Base-by-base conservation (phyloP, 2,113 vertebrate species). In the Boulengerochromis microlepis region DNA sequence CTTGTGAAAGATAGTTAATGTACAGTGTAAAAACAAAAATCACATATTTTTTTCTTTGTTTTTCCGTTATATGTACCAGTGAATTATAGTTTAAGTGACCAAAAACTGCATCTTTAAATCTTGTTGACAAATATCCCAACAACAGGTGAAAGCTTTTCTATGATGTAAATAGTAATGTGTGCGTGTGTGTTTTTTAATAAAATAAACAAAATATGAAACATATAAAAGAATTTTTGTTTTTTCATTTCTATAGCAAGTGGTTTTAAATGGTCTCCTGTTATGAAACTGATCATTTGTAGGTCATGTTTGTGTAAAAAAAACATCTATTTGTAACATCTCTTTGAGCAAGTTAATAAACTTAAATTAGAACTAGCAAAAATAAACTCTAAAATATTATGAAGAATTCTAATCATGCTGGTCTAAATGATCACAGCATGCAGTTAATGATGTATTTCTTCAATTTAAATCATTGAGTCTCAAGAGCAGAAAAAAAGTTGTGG, bases 61-160 rank as follows among this genome's bases (percentile, higher is more conserved):
- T 47, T 31, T 91, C 93, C 92, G 91, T 93, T 94, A 90, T 12
- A 2, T 69, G 12, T 35, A 16, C n/a, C 54, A 57, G 5, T 80
- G 5, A 13, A 61, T 47, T 22, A 82, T n/a, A 52, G 64, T 31
- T 47, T 24, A 81, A 50, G 38, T 35, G 24, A 50, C 1, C 4
- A 16, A 7, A 18, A 59, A 80, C n/a, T 40, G 10, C 16, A 83
- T 83, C 50, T 38, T 84, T 42, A 18, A 10, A 53, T 19, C 9
- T 18, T 54, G 31, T 45, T 1, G 1, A 38, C 38, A 82, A 61
- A 53, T 35, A 9, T 18, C 10, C 76, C 2, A 33, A 33, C 5
- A 53, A 71, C 10, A 35, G 66, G 53, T 86, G 64, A 84, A 87
- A 84, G 66, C 31, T 85, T 57, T 18, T 57, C 31, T 74, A 78